Conservation (phyloP, 2,797 vertebrate genomes). For the Muscicapa comitata region DNA sequence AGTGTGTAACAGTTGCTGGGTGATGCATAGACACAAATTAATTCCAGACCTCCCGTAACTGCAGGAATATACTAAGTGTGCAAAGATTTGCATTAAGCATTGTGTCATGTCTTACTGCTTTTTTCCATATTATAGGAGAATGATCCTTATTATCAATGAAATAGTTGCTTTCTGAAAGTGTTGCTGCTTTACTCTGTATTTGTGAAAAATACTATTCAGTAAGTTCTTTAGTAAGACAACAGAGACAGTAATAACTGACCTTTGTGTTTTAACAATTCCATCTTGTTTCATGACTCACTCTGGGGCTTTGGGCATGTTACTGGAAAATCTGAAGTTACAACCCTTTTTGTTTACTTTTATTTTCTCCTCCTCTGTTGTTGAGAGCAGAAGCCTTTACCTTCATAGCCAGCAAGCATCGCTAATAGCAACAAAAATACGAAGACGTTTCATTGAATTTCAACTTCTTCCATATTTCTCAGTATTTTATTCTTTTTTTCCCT, state of each 20-base stretch:
- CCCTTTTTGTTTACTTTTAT: neutral
- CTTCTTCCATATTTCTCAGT: neutral
- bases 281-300: neutral
- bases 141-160: neutral
- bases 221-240: neutral
- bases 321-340: neutral
- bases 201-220: neutral
- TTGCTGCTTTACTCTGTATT: neutral
- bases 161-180: neutral
- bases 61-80: neutral
- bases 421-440: neutral
- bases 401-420: neutral
- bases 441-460: neutral
- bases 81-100: neutral
- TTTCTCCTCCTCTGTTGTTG: neutral
- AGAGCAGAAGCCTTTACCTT: neutral
- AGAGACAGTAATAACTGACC: neutral
- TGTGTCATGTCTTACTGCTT: neutral
- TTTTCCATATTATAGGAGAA: neutral
- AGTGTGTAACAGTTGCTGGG: neutral
- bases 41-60: neutral
- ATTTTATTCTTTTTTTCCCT: neutral
- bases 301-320: neutral
- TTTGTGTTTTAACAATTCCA: neutral
- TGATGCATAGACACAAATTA: neutral